These are phyloP conservation scores for Chrysogorgia sp. DNA, from an alignment of 92 coral and sea anemone genomes.

Conservation along the genomic window DNA sequence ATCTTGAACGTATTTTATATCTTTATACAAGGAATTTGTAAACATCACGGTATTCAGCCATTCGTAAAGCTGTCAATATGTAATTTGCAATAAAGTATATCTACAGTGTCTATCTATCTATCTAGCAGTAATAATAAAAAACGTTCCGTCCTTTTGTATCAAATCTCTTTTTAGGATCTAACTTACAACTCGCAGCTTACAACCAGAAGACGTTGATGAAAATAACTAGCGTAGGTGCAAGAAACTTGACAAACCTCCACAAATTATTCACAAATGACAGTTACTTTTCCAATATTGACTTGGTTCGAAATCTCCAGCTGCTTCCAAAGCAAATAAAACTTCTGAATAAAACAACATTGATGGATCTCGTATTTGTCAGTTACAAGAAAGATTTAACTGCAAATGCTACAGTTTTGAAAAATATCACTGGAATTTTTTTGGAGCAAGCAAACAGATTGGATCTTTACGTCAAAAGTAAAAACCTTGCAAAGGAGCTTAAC, in stretches of 20 bases:
- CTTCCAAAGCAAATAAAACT: slow-evolving; percentile 18
- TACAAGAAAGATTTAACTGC: slow-evolving; percentile 1
- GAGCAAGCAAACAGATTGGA: slow-evolving; percentile 39
- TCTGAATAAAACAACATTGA: slow-evolving; percentile 10
- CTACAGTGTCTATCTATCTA: no score
- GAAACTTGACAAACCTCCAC: slow-evolving; percentile 11
- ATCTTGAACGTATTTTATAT: no score
- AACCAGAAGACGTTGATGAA: not conserved
- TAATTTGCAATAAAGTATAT: no score
- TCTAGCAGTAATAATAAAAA: no score
- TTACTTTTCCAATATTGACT: slow-evolving; percentile 23
- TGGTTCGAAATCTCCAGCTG: slow-evolving; percentile 21
- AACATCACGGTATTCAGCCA: no score
- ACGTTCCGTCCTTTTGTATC: no score
- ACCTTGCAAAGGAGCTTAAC: slow-evolving; percentile 50
- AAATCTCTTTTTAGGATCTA: no score
- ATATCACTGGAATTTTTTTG: slow-evolving; percentile 6
- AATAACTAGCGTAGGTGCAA: not conserved
- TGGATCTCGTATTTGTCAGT: slow-evolving; percentile 28
- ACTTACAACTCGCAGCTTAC: slow-evolving; percentile 3
- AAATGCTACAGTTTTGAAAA: not conserved
- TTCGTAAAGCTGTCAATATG: no score
- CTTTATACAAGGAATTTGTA: no score
- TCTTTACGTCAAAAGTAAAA: slow-evolving; percentile 36
- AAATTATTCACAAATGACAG: slow-evolving; percentile 12